These are phyloP conservation scores for Dicyrtomina minuta DNA, from an alignment of 2,888 invertebrate genomes.

Conservation along the genomic window DNA sequence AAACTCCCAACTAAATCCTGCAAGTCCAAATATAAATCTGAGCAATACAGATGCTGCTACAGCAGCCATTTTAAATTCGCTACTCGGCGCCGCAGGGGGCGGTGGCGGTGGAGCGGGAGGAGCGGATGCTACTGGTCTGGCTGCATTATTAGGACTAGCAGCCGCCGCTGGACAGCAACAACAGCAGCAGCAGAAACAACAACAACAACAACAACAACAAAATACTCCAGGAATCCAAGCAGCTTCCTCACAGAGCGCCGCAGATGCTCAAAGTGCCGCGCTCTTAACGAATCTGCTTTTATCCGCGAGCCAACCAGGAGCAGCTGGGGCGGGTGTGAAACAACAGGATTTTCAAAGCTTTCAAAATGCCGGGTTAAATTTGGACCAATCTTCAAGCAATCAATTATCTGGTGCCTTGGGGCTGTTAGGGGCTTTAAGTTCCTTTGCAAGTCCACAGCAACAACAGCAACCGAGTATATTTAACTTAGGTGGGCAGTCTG, in stretches of 20 bases:
- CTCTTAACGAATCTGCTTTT: constrained; percentile 26
- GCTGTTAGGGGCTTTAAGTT: constrained; percentile 47
- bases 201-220: background rate
- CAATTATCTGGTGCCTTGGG: constrained; percentile 44
- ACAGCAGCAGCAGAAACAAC: background rate
- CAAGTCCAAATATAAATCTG: background rate
- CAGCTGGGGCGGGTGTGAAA: background rate
- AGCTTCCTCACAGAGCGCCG: background rate
- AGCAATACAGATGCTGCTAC: background rate
- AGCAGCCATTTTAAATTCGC: constrained; percentile 17
- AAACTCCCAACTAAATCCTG: constrained; percentile 10
- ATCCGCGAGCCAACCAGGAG: too few species aligned
- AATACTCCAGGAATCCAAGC: background rate
- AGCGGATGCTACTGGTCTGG: constrained; percentile 8
- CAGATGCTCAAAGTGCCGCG: constrained; percentile 22
- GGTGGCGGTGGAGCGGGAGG: background rate
- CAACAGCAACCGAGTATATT: constrained; percentile 13
- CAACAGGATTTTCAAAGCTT: constrained; percentile 35
- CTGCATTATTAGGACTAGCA: constrained; percentile 24
- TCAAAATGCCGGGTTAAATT: constrained; percentile 23
- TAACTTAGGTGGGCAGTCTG: constrained; percentile 28
- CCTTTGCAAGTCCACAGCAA: constrained; percentile 26
- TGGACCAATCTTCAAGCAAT: constrained; percentile 40
- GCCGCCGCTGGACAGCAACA: constrained; percentile 2
- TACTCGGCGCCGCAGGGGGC: constrained; percentile 2